Evolutionary conservation across 2,113 vertebrate genomes (phyloP).

Genomic region (Anas platyrhynchos): DNA sequence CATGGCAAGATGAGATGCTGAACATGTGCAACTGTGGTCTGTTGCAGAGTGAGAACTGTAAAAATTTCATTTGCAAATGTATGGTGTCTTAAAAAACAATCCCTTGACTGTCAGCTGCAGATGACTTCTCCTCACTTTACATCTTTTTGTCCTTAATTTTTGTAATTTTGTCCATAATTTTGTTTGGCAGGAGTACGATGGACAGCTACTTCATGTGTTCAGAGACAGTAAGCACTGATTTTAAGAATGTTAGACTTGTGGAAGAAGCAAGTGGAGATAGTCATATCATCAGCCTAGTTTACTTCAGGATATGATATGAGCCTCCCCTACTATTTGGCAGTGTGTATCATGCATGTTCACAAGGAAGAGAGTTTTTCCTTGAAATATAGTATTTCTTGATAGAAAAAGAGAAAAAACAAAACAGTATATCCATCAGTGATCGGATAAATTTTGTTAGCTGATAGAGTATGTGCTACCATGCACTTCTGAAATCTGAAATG

Average conservation of each 20-base stretch:
- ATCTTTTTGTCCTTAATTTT: slow-evolving; percentile 49
- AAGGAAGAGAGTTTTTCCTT: neutral
- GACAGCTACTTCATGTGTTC: neutral
- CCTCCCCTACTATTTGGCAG: neutral
- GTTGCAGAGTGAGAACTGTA: slow-evolving; percentile 1
- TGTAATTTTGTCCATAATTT: neutral
- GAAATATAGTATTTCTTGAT: neutral
- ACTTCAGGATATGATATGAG: neutral
- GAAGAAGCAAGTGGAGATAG: neutral
- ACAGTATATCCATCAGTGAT: neutral
- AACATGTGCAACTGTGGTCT: slow-evolving; percentile 39
- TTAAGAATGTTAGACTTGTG: neutral
- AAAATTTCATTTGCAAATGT: slow-evolving; percentile 47
- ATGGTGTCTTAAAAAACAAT: slow-evolving; percentile 27
- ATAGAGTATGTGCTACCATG: neutral
- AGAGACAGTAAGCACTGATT: neutral
- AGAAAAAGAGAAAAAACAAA: neutral
- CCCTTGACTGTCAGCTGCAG: slow-evolving; percentile 58
- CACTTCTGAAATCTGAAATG: neutral
- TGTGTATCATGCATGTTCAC: neutral
- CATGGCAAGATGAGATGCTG: slow-evolving; percentile 29
- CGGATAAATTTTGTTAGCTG: neutral
- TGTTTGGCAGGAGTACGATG: slow-evolving; percentile 21
- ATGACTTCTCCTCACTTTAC: slow-evolving; percentile 32
- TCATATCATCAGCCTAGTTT: neutral